Percentiles rank a stretch among this genome's conserved stretches.
These are phyloP conservation scores for Amiota communis DNA, from an alignment of 2,888 invertebrate species.

Conservation along the genomic window DNA sequence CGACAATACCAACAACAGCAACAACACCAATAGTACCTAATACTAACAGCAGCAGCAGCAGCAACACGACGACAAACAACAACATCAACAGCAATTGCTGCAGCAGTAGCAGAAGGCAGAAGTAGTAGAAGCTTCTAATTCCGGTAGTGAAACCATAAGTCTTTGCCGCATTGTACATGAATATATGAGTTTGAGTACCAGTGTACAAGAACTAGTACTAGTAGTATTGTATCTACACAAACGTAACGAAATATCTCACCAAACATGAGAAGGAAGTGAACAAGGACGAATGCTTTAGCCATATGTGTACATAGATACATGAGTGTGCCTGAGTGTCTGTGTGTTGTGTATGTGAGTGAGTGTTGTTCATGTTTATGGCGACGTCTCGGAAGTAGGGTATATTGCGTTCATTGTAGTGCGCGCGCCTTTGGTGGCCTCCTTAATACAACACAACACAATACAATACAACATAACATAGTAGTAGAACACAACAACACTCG, in stretches of 20 bases:
- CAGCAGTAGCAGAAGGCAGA: conserved; percentile 16
- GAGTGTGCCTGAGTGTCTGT: too few species aligned
- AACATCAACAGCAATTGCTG: conserved; percentile 46
- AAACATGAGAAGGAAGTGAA: background rate
- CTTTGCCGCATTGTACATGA: conserved; percentile 62
- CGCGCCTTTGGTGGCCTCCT: too few species aligned
- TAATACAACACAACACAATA: too few species aligned
- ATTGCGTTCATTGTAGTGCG: background rate
- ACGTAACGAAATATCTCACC: background rate
- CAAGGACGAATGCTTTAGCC: conserved; percentile 18
- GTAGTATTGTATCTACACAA: conserved; percentile 29
- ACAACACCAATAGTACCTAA: conserved; percentile 36
- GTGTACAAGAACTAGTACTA: too few species aligned
- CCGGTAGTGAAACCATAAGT: conserved; percentile 67
- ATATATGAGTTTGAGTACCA: background rate
- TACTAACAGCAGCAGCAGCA: too few species aligned
- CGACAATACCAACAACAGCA: conserved; percentile 59
- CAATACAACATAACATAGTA: too few species aligned
- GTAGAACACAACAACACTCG: too few species aligned
- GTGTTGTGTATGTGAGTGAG: background rate
- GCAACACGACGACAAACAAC: conserved; percentile 20
- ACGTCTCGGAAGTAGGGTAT: background rate
- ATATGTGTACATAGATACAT: conserved; percentile 13
- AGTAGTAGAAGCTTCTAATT: conserved; percentile 46
- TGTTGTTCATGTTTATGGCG: conserved; percentile 19